Conservation (phyloP, 2,888 invertebrate genomes). For the Leptinotarsa juncta region DNA sequence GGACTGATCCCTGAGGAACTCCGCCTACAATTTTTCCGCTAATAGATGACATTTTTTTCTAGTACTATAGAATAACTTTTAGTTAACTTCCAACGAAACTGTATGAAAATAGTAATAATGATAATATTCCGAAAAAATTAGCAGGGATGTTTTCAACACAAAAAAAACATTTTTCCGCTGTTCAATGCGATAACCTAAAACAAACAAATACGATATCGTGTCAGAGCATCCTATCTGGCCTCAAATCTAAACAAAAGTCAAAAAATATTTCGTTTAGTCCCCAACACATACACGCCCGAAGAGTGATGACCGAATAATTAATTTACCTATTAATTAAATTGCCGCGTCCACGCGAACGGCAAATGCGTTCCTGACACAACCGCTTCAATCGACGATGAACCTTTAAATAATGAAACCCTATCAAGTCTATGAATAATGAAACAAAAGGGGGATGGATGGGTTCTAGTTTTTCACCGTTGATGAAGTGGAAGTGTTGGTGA, state of each 20-base stretch:
- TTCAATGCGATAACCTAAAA: background rate
- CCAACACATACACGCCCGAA: background rate
- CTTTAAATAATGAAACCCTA: background rate
- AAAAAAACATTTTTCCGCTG: no score
- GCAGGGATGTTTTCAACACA: no score
- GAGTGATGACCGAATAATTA: slow-evolving; percentile 5
- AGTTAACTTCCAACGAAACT: no score
- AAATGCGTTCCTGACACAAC: background rate
- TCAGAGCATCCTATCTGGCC: background rate
- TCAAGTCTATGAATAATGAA: background rate
- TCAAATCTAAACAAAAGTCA: background rate
- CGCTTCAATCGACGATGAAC: background rate
- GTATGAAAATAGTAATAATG: no score
- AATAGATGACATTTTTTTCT: no score
- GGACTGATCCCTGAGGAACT: no score
- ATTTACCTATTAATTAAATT: slow-evolving; percentile 7
- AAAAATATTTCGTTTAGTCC: background rate
- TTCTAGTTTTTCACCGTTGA: background rate
- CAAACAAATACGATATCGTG: background rate
- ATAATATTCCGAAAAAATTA: no score
- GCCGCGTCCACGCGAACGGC: slow-evolving; percentile 3
- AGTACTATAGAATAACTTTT: no score
- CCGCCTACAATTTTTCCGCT: no score
- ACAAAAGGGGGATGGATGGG: background rate
- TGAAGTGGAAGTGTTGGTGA: background rate